Conservation (phyloP, 2,797 vertebrate species). For the Ibycter americanus region DNA sequence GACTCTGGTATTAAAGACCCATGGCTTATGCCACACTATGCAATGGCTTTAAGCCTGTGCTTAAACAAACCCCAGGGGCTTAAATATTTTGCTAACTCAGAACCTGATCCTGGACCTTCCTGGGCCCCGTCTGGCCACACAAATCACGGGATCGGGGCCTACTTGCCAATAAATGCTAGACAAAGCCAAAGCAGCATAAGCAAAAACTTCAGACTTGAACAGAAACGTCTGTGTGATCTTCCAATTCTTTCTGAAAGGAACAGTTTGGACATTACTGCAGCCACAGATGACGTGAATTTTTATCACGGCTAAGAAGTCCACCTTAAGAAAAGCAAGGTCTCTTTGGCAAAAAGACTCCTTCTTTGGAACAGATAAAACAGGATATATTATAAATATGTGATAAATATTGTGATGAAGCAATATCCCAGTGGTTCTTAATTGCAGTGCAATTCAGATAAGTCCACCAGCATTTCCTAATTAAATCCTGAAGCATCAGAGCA, state of each 20-base stretch:
- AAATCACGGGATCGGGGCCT: neutral
- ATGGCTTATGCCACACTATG: neutral
- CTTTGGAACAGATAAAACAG: conserved; percentile 65
- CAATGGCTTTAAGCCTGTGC: conserved; percentile 2
- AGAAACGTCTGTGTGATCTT: conserved; percentile 33
- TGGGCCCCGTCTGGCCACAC: neutral
- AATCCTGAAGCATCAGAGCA: neutral
- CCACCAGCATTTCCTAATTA: conserved; percentile 32
- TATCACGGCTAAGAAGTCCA: conserved; percentile 54
- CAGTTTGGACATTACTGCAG: conserved; percentile 49
- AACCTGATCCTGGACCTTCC: neutral
- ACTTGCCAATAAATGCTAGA: conserved; percentile 17
- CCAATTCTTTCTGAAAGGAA: conserved; percentile 62
- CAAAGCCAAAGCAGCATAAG: conserved; percentile 8
- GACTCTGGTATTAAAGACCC: neutral
- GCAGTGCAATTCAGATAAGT: conserved; percentile 14
- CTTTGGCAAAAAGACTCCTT: conserved; percentile 70
- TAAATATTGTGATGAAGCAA: conserved; percentile 48
- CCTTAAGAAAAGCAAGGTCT: conserved; percentile 57
- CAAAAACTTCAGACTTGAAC: conserved; percentile 11
- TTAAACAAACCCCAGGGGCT: conserved; percentile 15
- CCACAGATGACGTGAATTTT: conserved; percentile 49
- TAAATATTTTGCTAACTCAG: conserved; percentile 14
- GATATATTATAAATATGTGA: conserved; percentile 51
- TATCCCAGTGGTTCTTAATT: conserved; percentile 16